Evolutionary conservation across 2,113 vertebrate genomes (phyloP).

Genomic region (Strix aluco): DNA sequence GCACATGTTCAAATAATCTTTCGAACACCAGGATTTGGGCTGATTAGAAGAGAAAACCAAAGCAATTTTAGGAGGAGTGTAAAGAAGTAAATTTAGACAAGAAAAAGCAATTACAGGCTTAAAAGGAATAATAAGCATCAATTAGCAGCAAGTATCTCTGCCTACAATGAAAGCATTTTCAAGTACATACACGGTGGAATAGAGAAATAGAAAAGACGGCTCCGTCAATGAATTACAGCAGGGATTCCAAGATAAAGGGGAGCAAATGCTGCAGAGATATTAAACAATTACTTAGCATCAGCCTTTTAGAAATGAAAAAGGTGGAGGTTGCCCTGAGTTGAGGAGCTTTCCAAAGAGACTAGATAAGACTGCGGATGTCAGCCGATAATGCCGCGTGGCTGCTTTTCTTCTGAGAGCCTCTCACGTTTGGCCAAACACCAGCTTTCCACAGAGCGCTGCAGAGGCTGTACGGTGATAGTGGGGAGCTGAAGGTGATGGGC

Average conservation of each 20-base stretch:
- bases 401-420: neutral
- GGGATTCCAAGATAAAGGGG: conserved; percentile 65
- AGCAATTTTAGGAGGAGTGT: conserved; percentile 27
- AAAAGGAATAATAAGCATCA: conserved; percentile 72
- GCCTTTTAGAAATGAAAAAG: conserved; percentile 49
- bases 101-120: conserved; percentile 71
- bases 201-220: conserved; percentile 30
- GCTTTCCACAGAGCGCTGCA: neutral
- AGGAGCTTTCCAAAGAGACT: conserved; percentile 3
- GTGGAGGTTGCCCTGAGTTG: neutral
- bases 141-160: conserved; percentile 69
- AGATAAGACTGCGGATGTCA: neutral
- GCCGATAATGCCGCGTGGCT: neutral
- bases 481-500: neutral
- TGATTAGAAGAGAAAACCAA: conserved; percentile 59
- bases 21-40: conserved; percentile 30
- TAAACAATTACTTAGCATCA: conserved; percentile 57
- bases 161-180: conserved; percentile 65
- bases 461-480: accelerated
- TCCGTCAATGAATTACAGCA: conserved; percentile 40
- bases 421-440: neutral
- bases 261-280: conserved; percentile 38
- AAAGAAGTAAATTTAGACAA: conserved; percentile 60
- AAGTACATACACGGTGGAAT: conserved; percentile 46
- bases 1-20: neutral